Conservation (phyloP, 1,140 invertebrate species). For the Onthophagus taurus region DNA sequence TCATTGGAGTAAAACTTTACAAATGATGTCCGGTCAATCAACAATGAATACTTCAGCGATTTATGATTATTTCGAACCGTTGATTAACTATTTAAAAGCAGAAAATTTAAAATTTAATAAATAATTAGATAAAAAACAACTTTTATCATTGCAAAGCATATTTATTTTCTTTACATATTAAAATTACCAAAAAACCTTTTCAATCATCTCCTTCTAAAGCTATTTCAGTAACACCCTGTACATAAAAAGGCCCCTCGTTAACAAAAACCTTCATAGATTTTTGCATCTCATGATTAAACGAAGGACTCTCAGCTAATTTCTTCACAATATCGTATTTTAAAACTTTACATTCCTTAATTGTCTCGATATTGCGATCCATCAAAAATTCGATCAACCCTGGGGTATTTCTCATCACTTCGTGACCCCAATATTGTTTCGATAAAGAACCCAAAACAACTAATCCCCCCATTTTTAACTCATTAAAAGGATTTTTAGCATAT, state of each 20-base stretch:
- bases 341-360: conserved; percentile 61
- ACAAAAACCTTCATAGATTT: conserved; percentile 54
- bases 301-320: conserved; percentile 49
- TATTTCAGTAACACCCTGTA: conserved; percentile 55
- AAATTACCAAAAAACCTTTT: conserved; percentile 16
- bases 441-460: conserved; percentile 44
- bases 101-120: too few species aligned
- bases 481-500: conserved; percentile 52
- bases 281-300: conserved; percentile 54
- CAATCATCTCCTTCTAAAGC: conserved; percentile 53
- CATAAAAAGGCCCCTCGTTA: conserved; percentile 61
- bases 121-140: too few species aligned
- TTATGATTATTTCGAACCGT: too few species aligned
- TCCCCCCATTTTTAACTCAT: conserved; percentile 46
- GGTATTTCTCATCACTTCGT: conserved; percentile 45
- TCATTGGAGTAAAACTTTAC: too few species aligned
- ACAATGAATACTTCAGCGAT: too few species aligned
- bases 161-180: too few species aligned
- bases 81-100: too few species aligned
- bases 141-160: too few species aligned
- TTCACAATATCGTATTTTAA: conserved; percentile 63
- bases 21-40: too few species aligned
- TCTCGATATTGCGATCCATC: conserved; percentile 57
- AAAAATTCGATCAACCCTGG: conserved; percentile 62
- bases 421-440: conserved; percentile 51